phyloP scores from a whole-genome alignment of 1,140 invertebrate species.

The Campodea augens region DNA sequence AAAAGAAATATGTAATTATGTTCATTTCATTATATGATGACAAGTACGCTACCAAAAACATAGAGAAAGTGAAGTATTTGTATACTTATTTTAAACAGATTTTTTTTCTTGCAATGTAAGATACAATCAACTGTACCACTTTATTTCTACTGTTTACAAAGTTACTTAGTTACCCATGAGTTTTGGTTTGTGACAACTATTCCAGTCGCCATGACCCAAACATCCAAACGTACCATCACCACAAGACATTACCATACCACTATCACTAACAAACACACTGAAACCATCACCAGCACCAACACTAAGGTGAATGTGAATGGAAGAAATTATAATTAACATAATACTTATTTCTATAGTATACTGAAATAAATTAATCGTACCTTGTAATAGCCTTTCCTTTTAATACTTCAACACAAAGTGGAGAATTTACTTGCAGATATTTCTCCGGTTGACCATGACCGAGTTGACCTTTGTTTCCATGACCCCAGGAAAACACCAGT shows the following conservation, averaged over 20 bases:
- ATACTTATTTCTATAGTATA: conserved; percentile 2
- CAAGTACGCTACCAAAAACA: too few relatives aligned
- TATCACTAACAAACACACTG: conserved; percentile 43
- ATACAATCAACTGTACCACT: neutral
- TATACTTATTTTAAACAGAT: neutral
- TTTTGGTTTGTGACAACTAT: conserved; percentile 35
- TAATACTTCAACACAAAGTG: conserved; percentile 34
- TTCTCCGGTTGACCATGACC: conserved; percentile 37
- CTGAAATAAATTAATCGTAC: conserved; percentile 20
- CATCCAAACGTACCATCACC: conserved; percentile 42
- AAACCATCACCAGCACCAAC: conserved; percentile 35
- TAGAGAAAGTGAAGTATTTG: too few relatives aligned
- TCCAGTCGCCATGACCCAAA: conserved; percentile 45
- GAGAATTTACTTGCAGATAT: conserved; percentile 31
- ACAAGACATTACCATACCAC: conserved; percentile 48
- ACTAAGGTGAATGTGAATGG: conserved; percentile 14
- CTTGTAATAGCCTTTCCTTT: conserved; percentile 37
- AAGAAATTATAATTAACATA: neutral
- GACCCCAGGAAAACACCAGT: conserved; percentile 49
- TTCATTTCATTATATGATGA: too few relatives aligned
- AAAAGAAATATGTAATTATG: too few relatives aligned
- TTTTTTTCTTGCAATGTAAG: neutral
- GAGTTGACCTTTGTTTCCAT: conserved; percentile 42
- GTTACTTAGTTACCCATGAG: conserved; percentile 31
- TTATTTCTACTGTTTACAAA: neutral